These are phyloP conservation scores for Malurus alboscapulatus DNA, from an alignment of 2,113 vertebrate genomes.

Conservation along the genomic window DNA sequence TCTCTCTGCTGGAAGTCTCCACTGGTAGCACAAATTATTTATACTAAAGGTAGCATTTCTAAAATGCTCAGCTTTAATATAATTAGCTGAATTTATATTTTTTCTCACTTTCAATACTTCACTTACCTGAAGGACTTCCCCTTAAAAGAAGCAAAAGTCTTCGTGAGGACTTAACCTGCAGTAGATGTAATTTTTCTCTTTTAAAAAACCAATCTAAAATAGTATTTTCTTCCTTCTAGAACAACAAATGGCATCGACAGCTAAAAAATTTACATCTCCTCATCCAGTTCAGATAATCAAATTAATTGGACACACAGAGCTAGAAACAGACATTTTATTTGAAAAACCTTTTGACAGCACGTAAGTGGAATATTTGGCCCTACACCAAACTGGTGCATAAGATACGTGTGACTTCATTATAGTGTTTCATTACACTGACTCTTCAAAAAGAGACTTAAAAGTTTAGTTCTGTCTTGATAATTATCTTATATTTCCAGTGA, in stretches of 20 bases:
- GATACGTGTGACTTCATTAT: neutral
- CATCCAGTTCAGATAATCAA: conserved; percentile 83
- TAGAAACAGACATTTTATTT: conserved; percentile 73
- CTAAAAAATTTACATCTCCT: conserved; percentile 72
- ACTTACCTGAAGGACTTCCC: neutral
- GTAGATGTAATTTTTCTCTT: neutral
- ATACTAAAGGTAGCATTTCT: neutral
- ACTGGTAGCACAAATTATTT: neutral
- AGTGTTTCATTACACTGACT: neutral
- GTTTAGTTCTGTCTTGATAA: neutral
- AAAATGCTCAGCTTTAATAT: neutral
- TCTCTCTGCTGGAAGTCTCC: neutral
- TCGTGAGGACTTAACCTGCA: neutral
- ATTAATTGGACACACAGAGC: conserved; percentile 21
- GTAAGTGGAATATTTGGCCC: conserved; percentile 71
- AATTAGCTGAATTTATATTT: neutral
- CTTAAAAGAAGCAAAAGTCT: neutral
- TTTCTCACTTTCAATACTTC: neutral
- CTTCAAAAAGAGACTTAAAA: neutral
- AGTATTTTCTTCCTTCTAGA: conserved; percentile 55
- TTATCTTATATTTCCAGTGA: conserved; percentile 54
- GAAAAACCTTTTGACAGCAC: conserved; percentile 75
- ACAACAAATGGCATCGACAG: neutral
- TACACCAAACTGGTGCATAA: neutral
- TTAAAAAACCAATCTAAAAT: neutral